These are phyloP conservation scores for Syrmaticus mikado DNA, from an alignment of 2,113 vertebrate species.

Conservation along the genomic window DNA sequence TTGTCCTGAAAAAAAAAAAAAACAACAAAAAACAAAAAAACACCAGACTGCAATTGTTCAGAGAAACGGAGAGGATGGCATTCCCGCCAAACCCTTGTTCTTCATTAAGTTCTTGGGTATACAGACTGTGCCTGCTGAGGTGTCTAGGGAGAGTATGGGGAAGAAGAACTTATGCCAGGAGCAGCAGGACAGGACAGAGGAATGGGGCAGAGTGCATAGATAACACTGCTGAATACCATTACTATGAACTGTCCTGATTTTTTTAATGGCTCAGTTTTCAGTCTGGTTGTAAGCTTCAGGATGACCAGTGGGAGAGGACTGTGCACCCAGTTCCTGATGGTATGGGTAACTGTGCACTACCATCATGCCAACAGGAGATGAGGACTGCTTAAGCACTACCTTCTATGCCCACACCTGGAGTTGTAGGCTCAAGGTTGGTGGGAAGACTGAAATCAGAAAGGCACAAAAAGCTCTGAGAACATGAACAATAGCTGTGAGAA, in stretches of 20 bases:
- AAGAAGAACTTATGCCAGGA: not conserved
- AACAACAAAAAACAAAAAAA: not conserved
- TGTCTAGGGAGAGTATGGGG: not conserved
- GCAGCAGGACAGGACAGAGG: not conserved
- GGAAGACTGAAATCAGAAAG: not conserved
- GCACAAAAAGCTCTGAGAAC: not conserved
- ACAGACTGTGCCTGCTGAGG: not conserved
- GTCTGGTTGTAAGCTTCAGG: not conserved
- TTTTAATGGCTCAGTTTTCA: not conserved
- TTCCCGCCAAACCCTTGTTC: not conserved
- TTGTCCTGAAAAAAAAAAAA: not conserved
- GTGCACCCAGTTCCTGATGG: not conserved
- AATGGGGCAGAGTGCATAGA: not conserved
- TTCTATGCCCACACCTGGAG: not conserved
- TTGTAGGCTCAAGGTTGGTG: not conserved
- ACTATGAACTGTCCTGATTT: not conserved
- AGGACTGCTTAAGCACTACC: not conserved
- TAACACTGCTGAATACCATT: not conserved
- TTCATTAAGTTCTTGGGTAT: not conserved
- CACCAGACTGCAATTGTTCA: not conserved
- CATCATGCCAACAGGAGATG: not conserved
- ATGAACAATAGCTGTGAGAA: not conserved
- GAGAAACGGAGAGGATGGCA: not conserved
- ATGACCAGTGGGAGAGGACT: accelerated
- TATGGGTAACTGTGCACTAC: not conserved